These are phyloP conservation scores for Pecten maximus DNA, from an alignment of 2,888 invertebrate genomes.

Conservation along the genomic window DNA sequence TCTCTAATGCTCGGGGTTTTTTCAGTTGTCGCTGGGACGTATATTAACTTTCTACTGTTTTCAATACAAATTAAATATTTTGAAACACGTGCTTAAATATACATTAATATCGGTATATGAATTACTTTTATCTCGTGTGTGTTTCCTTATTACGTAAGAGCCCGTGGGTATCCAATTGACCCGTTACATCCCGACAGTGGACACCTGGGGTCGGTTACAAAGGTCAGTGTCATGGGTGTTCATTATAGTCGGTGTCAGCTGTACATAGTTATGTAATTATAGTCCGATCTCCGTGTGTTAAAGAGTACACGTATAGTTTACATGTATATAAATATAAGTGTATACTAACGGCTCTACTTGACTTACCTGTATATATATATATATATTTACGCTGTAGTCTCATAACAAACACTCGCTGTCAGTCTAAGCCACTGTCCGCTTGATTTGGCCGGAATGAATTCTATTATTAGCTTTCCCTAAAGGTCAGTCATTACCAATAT, in stretches of 20 bases:
- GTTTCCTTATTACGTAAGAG: neutral
- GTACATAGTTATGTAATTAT: neutral
- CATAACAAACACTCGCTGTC: neutral
- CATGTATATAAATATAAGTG: neutral
- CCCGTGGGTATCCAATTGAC: neutral
- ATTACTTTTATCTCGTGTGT: no score
- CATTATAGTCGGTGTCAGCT: neutral
- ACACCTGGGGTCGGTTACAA: neutral
- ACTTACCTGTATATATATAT: constrained; percentile 27
- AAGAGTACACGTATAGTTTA: neutral
- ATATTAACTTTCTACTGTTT: no score
- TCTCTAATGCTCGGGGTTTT: no score
- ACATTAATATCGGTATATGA: no score
- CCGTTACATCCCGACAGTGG: neutral
- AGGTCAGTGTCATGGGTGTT: neutral
- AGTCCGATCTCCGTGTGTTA: neutral
- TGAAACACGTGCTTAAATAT: no score
- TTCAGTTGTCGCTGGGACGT: no score
- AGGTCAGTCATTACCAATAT: constrained; percentile 3
- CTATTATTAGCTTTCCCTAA: constrained; percentile 23
- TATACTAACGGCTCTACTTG: neutral
- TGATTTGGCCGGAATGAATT: neutral
- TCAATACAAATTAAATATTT: no score
- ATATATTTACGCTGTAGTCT: neutral
- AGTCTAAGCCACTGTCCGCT: constrained; percentile 7